Evolutionary conservation across 1,140 invertebrate genomes (phyloP).

Genomic region (Brachionus rubens): DNA sequence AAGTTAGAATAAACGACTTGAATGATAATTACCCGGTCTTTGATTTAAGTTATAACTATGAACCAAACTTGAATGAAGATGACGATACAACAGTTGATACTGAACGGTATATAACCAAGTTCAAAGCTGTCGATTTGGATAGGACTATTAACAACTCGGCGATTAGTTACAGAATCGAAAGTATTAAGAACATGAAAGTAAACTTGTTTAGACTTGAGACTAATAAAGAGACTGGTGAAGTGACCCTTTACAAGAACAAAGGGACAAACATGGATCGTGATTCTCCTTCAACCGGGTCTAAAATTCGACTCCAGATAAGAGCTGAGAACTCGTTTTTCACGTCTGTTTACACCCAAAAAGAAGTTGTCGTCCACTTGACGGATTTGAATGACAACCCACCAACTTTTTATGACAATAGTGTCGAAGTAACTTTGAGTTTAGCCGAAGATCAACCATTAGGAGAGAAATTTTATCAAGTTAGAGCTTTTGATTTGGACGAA

Average conservation of each 20-base stretch:
- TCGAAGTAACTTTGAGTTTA: not conserved
- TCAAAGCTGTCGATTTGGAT: constrained; percentile 43
- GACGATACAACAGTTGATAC: constrained; percentile 1
- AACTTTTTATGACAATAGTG: not conserved
- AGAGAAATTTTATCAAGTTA: constrained; percentile 31
- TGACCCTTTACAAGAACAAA: not conserved
- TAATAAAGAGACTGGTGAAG: not conserved
- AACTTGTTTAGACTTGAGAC: not conserved
- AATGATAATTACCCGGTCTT: constrained; percentile 36
- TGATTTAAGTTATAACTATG: constrained; percentile 33
- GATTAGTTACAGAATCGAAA: not conserved
- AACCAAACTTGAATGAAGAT: constrained; percentile 30
- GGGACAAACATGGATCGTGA: constrained; percentile 2
- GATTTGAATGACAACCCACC: constrained; percentile 45
- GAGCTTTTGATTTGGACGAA: constrained; percentile 27
- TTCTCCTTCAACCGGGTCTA: not conserved
- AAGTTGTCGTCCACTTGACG: not conserved
- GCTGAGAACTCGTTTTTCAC: not conserved
- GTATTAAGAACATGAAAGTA: not conserved
- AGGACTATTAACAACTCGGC: not conserved
- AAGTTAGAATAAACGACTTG: constrained; percentile 37
- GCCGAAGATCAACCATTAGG: not conserved
- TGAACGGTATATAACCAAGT: constrained; percentile 24
- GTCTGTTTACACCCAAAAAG: not conserved
- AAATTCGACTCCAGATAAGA: not conserved